Conservation (phyloP, 2,888 invertebrate genomes). For the Ctena decussata region DNA sequence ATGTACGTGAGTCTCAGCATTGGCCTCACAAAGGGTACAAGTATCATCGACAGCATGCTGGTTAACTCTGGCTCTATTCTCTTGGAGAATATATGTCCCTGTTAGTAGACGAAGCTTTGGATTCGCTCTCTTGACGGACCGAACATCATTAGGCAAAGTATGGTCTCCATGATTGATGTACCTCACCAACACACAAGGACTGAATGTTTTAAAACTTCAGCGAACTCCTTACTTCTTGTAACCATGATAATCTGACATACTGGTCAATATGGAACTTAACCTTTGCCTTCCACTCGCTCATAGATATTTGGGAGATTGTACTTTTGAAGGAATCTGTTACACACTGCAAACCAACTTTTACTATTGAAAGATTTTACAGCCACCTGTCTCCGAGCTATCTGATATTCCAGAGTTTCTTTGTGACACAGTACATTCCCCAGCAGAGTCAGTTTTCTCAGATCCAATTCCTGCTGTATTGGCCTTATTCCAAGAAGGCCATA, state of each 20-base stretch:
- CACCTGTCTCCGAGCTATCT: no score
- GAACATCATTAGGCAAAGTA: not conserved
- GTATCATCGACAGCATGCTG: not conserved
- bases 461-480: no score
- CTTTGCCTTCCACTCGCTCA: not conserved
- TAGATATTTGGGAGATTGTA: not conserved
- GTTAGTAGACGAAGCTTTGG: not conserved
- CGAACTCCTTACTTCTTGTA: not conserved
- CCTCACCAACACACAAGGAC: not conserved
- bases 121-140: not conserved
- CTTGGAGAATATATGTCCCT: not conserved
- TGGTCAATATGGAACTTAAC: not conserved
- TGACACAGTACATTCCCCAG: no score
- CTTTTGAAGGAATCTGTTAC: not conserved
- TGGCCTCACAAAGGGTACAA: not conserved
- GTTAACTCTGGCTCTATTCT: not conserved
- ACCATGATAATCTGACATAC: not conserved
- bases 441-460: no score
- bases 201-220: not conserved
- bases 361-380: no score
- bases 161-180: not conserved
- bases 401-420: no score
- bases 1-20: not conserved
- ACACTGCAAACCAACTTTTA: not conserved
- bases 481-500: no score